Evolutionary conservation across 2,888 invertebrate genomes (phyloP).

Genomic region (Lasioglossum morio): DNA sequence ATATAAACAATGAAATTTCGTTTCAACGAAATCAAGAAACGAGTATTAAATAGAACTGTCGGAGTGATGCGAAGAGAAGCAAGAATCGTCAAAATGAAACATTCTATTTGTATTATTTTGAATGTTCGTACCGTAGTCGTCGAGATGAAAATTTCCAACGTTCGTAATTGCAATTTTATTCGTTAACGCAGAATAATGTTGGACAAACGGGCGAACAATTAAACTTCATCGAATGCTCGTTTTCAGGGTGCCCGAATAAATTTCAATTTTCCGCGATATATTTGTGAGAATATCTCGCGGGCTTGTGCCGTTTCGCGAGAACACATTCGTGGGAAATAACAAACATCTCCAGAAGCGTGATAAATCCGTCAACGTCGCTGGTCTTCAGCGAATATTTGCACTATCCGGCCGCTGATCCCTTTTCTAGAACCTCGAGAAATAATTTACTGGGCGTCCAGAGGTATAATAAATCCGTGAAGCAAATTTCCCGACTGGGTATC

Average conservation of each 20-base stretch:
- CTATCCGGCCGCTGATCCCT: not conserved
- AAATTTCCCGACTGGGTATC: not conserved
- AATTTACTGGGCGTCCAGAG: not conserved
- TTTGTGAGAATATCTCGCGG: not conserved
- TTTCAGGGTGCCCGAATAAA: not conserved
- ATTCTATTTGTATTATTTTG: not conserved
- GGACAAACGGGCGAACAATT: not conserved
- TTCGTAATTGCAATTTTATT: not conserved
- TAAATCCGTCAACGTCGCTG: constrained; percentile 22
- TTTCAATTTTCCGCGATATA: not conserved
- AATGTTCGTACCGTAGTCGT: not conserved
- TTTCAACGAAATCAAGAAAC: not conserved
- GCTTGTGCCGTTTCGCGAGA: not conserved
- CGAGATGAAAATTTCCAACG: not conserved
- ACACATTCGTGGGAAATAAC: constrained; percentile 5
- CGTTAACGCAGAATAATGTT: not conserved
- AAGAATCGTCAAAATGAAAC: not conserved
- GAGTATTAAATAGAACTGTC: not conserved
- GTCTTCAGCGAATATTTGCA: constrained; percentile 28
- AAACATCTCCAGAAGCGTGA: constrained; percentile 13
- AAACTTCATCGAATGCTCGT: not conserved
- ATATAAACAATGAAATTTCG: not conserved
- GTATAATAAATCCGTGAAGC: constrained; percentile 35
- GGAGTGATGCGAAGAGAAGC: not conserved
- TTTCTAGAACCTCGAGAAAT: not conserved